phyloP scores from a whole-genome alignment of 2,113 vertebrate genomes.

The Dromaius novaehollandiae region DNA sequence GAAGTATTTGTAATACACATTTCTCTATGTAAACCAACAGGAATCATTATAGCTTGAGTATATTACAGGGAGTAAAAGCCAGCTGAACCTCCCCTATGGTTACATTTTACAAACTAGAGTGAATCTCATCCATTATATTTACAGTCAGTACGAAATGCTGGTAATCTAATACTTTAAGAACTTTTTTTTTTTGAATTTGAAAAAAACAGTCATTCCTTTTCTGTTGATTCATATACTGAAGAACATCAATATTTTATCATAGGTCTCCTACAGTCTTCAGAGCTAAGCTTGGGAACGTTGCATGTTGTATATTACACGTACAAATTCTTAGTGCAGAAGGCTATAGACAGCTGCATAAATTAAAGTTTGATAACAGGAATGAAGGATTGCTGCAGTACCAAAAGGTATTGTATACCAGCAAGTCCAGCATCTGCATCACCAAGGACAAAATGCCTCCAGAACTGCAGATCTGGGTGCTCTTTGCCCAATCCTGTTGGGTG shows the following conservation, averaged over 20 bases:
- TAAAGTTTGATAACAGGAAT: not conserved
- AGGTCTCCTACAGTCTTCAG: not conserved
- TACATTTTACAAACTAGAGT: not conserved
- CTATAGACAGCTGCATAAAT: not conserved
- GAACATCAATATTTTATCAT: not conserved
- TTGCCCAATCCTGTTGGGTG: accelerated
- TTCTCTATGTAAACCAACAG: not conserved
- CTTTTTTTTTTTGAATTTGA: not conserved
- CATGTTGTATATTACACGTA: not conserved
- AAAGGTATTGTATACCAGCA: not conserved
- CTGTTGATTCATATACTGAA: not conserved
- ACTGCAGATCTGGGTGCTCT: not conserved
- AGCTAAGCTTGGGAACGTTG: not conserved
- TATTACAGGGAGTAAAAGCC: not conserved
- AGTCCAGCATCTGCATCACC: not conserved
- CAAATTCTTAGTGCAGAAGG: not conserved
- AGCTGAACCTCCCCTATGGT: not conserved
- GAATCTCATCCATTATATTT: not conserved
- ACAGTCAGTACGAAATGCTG: not conserved
- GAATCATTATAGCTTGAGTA: not conserved
- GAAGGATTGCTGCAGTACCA: not conserved
- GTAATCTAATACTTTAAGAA: not conserved
- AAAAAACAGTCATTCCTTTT: not conserved
- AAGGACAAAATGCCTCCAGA: not conserved
- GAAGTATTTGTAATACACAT: not conserved